Conservation (phyloP, 1,140 invertebrate species). For the Drosophila obscura region DNA sequence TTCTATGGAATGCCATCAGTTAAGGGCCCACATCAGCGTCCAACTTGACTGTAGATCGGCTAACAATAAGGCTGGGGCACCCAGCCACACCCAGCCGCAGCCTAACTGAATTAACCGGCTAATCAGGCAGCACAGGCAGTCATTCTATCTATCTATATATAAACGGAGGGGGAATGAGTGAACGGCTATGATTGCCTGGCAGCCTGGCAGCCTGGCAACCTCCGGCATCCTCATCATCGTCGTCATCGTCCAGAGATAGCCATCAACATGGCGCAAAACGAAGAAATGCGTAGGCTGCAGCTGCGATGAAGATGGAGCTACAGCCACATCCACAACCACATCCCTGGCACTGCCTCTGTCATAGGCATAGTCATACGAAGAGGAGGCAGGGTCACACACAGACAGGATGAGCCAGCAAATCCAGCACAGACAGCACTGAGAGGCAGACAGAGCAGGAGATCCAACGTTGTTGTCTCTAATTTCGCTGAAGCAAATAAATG, state of each 20-base stretch:
- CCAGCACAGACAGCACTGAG: slow-evolving; percentile 4
- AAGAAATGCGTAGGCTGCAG: slow-evolving; percentile 67
- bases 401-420: slow-evolving; percentile 40
- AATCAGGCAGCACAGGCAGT: slow-evolving; percentile 49
- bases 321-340: not conserved
- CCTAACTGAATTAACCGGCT: slow-evolving; percentile 68
- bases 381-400: no score
- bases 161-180: slow-evolving; percentile 37
- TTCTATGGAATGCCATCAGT: slow-evolving; percentile 48
- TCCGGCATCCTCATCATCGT: not conserved
- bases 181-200: slow-evolving; percentile 49
- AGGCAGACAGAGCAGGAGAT: not conserved
- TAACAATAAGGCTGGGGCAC: slow-evolving; percentile 42
- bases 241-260: slow-evolving; percentile 53
- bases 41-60: slow-evolving; percentile 39
- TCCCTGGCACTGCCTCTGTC: no score
- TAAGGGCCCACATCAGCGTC: slow-evolving; percentile 19
- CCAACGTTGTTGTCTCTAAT: slow-evolving; percentile 61
- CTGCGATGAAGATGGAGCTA: slow-evolving; percentile 47
- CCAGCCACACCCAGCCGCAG: slow-evolving; percentile 53
- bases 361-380: no score
- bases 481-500: slow-evolving; percentile 80
- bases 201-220: slow-evolving; percentile 19
- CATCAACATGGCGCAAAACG: slow-evolving; percentile 50
- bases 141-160: slow-evolving; percentile 26